Conservation (phyloP, 1,140 invertebrate genomes). For the Orussus abietinus region DNA sequence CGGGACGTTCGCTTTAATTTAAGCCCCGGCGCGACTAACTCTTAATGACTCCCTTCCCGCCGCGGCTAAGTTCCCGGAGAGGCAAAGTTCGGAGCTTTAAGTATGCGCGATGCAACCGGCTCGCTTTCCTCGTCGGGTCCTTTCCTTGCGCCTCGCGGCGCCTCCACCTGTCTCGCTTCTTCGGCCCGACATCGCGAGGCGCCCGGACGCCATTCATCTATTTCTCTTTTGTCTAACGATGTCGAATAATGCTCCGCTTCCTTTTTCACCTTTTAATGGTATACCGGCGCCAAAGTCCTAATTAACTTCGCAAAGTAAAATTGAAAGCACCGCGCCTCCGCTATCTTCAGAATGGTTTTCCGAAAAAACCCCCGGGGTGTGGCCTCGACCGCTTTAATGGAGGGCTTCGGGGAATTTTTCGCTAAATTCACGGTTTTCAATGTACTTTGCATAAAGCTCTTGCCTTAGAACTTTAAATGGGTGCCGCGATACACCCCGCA, state of each 20-base stretch:
- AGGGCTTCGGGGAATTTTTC: too few species aligned
- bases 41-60: slow-evolving; percentile 24
- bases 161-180: slow-evolving; percentile 20
- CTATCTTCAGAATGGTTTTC: too few species aligned
- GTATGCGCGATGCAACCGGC: slow-evolving; percentile 1
- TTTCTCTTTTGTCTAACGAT: slow-evolving; percentile 23
- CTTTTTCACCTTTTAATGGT: slow-evolving; percentile 25
- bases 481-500: too few species aligned
- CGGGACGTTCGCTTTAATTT: slow-evolving; percentile 32
- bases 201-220: neutral
- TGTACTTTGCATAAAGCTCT: too few species aligned
- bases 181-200: too few species aligned
- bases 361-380: too few species aligned
- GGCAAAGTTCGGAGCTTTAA: slow-evolving; percentile 16
- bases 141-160: too few species aligned
- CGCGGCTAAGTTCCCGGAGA: slow-evolving; percentile 25
- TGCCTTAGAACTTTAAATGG: too few species aligned
- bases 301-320: slow-evolving; percentile 32
- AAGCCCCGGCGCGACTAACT: slow-evolving; percentile 30
- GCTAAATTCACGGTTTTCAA: too few species aligned
- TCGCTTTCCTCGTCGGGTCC: too few species aligned
- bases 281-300: slow-evolving; percentile 21
- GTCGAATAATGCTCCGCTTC: slow-evolving; percentile 2
- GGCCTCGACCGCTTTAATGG: too few species aligned
- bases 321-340: too few species aligned